Evolutionary conservation across 1,140 invertebrate genomes (phyloP), one percentile per base, ranked within the genome.

Genomic region (Trachymyrmex septentrionalis): DNA sequence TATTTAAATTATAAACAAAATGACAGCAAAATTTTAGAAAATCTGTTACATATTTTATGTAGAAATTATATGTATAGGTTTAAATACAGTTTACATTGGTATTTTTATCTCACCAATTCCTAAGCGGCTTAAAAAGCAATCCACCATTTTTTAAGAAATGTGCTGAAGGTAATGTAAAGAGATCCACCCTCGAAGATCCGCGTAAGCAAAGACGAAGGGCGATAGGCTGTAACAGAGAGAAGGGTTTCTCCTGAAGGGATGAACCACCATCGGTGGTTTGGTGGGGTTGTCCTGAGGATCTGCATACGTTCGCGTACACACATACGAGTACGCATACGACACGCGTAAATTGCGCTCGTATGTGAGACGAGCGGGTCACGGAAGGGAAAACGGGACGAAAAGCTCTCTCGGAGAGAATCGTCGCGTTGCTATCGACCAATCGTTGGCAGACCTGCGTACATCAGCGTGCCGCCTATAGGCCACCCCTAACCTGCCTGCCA

Each of bases 341-440:
- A 87, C 87, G 87, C 57, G 78, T 93, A 93, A 93, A 93, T 92
- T 90, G 89, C 85, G 67, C 72, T 44, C 27, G 75, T 73, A 76
- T 53, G 50, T 57, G 50, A 44, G 21, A 69, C 85, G 53, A 75
- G 69, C 66, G 67, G 21, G 63, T 16, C 24, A 12, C 14, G 59
- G 24, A 63, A 84, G 59, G 76, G 63, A 71, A 82, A 73, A 73
- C 55, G 86, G 48, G 27, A 77, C 38, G 86, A 88, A 84, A 80
- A 67, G 76, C 59, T 86, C 86, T 85, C 87, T 81, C 86, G 88
- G 86, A 88, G 88, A 91, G 90, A 92, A 93, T 91, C 93, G 92
- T 93, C 93, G 90, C 93, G 93, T 92, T 90, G 87, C 90, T 94
- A 94, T 94, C 93, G 94, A 94, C 94, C 94, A 94, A 94, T 94